Evolutionary conservation across 2,113 vertebrate species (phyloP).

Genomic region (Myanophis thanlyinensis): DNA sequence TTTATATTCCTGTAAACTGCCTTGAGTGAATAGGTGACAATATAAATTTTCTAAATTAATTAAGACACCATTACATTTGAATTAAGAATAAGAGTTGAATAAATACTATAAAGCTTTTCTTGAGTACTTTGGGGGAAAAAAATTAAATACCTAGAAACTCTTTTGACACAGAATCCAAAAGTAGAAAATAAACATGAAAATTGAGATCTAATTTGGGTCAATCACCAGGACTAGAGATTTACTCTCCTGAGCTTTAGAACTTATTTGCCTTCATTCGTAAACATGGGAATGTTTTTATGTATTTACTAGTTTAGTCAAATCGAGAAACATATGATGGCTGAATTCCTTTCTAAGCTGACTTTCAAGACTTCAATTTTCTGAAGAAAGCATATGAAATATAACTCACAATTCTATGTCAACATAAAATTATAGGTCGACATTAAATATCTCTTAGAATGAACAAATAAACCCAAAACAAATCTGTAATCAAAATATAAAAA

Average conservation of each 20-base stretch:
- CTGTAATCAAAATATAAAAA: neutral
- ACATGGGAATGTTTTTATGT: neutral
- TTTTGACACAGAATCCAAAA: conserved; percentile 5
- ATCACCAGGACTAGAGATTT: too few species aligned
- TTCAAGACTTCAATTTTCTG: neutral
- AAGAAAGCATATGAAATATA: neutral
- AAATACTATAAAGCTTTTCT: neutral
- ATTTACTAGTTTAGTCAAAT: neutral
- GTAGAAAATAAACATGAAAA: neutral
- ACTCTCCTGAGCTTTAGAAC: too few species aligned
- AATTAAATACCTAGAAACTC: conserved; percentile 28
- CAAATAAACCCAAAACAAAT: neutral
- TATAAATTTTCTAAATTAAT: too few species aligned
- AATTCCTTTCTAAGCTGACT: neutral
- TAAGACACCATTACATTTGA: conserved; percentile 23
- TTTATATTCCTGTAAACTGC: too few species aligned
- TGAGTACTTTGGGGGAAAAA: neutral
- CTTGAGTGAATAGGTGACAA: too few species aligned
- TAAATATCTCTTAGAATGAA: neutral
- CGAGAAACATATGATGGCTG: neutral
- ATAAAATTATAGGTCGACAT: neutral
- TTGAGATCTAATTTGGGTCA: too few species aligned
- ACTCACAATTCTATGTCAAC: neutral
- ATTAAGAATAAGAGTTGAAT: conserved; percentile 54
- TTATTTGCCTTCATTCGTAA: neutral